Percentiles rank a stretch among this genome's conserved stretches.
These are phyloP conservation scores for Mesembrinibis cayennensis DNA, from an alignment of 2,113 vertebrate species.

Conservation along the genomic window DNA sequence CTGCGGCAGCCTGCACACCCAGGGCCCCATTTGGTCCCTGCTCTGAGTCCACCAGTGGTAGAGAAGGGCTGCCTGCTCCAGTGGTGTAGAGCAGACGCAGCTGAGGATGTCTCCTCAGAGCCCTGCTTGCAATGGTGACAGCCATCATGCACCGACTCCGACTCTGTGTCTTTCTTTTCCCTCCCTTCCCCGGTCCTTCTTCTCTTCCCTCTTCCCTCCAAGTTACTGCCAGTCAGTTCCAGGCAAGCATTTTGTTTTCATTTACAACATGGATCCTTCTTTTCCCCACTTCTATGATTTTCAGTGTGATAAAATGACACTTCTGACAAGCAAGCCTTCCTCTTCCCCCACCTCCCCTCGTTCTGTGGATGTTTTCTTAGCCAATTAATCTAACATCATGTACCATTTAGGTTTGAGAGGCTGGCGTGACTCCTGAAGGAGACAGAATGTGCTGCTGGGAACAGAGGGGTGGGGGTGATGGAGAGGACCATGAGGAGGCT, in stretches of 20 bases:
- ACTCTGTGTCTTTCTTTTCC: neutral
- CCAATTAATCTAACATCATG: slow-evolving; percentile 33
- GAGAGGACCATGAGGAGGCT: slow-evolving; percentile 23
- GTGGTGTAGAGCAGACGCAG: neutral
- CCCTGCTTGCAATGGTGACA: neutral
- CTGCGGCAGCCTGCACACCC: neutral
- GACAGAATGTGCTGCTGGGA: slow-evolving; percentile 35
- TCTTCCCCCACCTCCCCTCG: neutral
- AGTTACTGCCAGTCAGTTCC: neutral
- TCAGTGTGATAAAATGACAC: neutral
- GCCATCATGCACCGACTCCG: neutral
- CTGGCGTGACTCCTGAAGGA: slow-evolving; percentile 22
- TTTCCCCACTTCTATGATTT: neutral
- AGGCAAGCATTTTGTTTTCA: neutral
- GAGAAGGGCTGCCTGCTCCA: neutral
- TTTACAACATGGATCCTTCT: neutral
- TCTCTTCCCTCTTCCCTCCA: neutral
- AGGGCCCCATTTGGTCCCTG: neutral
- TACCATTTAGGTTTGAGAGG: slow-evolving; percentile 18
- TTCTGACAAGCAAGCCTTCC: slow-evolving; percentile 7
- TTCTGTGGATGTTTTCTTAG: slow-evolving; percentile 9
- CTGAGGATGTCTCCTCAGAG: neutral
- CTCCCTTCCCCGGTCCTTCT: neutral
- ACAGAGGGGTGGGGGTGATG: neutral
- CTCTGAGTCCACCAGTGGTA: fast-evolving